phyloP scores from a whole-genome alignment of 2,888 invertebrate genomes.

The Xestoiulus laeticollis region DNA sequence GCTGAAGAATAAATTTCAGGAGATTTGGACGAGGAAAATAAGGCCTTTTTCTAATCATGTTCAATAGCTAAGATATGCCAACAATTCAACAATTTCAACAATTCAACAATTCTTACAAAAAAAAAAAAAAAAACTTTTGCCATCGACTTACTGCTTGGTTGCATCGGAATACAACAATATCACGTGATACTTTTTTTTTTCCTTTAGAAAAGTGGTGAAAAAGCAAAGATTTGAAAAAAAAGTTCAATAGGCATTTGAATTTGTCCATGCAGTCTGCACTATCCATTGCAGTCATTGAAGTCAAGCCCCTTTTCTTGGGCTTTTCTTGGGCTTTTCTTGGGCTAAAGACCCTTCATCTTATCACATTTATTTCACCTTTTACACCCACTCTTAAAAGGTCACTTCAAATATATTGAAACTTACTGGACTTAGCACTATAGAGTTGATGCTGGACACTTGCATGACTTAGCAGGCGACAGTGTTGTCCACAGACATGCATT shows the following conservation, averaged over 20 bases:
- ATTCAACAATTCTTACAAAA: background rate
- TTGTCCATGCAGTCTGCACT: background rate
- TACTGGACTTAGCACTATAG: background rate
- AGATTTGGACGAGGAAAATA: background rate
- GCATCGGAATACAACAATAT: background rate
- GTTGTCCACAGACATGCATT: too few relatives aligned
- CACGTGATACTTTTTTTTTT: background rate
- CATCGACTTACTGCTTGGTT: background rate
- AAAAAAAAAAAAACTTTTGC: background rate
- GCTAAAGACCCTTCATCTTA: background rate
- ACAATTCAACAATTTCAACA: background rate
- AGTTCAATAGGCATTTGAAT: background rate
- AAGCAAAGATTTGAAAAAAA: background rate
- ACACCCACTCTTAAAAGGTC: background rate
- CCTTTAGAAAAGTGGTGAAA: background rate
- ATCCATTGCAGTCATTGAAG: background rate
- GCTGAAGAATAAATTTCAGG: conserved; percentile 14
- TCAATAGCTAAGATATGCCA: conserved; percentile 34
- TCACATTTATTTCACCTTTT: background rate
- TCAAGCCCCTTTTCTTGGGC: background rate
- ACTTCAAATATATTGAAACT: background rate
- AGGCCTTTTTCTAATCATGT: conserved; percentile 1
- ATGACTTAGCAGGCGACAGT: background rate
- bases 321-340: too few relatives aligned
- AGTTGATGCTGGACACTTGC: background rate